Conservation (phyloP, 1,140 invertebrate genomes). For the Apocrypta bakeri region DNA sequence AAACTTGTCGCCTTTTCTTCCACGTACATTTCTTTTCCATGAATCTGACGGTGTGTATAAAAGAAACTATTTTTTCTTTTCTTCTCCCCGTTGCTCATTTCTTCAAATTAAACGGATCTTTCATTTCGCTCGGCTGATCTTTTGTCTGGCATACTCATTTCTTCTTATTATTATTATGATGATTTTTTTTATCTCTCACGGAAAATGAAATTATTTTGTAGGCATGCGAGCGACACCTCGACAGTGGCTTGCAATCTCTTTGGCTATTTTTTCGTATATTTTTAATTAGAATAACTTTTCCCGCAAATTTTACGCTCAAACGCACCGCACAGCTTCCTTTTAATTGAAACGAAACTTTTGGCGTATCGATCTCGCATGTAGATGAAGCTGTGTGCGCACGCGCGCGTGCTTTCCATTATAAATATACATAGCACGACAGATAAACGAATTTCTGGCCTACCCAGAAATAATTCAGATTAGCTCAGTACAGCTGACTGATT, state of each 20-base stretch:
- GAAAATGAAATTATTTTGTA: too few species aligned
- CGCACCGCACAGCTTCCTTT: background rate
- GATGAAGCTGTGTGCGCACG: background rate
- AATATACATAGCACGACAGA: conserved; percentile 4
- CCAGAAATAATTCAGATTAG: background rate
- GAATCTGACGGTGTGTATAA: background rate
- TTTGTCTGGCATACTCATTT: background rate
- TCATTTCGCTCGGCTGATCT: background rate
- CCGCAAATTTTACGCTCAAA: background rate
- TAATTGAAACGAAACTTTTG: conserved; percentile 11
- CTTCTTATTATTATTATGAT: too few species aligned
- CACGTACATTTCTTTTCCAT: background rate
- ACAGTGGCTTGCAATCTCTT: background rate
- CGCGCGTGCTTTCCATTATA: conserved; percentile 1
- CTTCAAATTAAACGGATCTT: background rate
- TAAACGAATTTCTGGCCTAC: background rate
- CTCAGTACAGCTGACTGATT: background rate
- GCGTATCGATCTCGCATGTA: conserved; percentile 9
- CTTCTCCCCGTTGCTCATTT: background rate
- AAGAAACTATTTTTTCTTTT: background rate
- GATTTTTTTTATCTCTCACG: too few species aligned
- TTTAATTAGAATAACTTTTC: conserved; percentile 19
- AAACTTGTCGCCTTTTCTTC: conserved; percentile 10
- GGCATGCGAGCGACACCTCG: too few species aligned
- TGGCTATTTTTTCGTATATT: background rate